Evolutionary conservation across 2,113 vertebrate species (phyloP).

Genomic region (Perca flavescens): DNA sequence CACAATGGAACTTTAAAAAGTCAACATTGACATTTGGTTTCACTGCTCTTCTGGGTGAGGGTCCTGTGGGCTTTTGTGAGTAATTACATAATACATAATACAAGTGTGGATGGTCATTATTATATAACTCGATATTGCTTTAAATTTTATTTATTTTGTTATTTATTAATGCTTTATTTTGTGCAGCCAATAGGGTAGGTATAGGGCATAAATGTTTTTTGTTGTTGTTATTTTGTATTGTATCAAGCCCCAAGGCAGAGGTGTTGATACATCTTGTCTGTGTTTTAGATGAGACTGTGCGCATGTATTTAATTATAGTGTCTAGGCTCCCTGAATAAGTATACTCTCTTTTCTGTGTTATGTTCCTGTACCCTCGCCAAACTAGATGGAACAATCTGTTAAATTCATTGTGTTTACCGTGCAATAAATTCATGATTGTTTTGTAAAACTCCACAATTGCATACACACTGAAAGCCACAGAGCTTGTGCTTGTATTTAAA

Average conservation of each 20-base stretch:
- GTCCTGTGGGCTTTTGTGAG: no score
- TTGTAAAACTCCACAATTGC: not conserved
- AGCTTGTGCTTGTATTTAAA: not conserved
- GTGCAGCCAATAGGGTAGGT: not conserved
- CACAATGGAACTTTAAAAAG: no score
- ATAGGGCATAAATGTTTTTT: not conserved
- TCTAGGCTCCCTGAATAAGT: not conserved
- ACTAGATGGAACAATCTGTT: not conserved
- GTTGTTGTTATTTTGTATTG: not conserved
- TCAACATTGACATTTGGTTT: no score
- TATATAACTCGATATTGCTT: not conserved
- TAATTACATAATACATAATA: no score
- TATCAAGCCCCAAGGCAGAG: not conserved
- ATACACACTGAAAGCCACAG: not conserved
- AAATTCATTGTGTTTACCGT: not conserved
- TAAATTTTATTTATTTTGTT: not conserved
- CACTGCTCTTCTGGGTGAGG: no score
- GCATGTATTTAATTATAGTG: not conserved
- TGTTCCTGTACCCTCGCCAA: not conserved
- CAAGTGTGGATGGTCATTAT: no score
- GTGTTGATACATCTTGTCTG: not conserved
- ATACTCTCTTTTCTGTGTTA: not conserved
- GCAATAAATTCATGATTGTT: not conserved
- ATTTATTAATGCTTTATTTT: not conserved
- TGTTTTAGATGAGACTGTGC: not conserved